These are phyloP conservation scores for Psittacula cyanocephala DNA, from an alignment of 2,113 vertebrate genomes.

Conservation along the genomic window DNA sequence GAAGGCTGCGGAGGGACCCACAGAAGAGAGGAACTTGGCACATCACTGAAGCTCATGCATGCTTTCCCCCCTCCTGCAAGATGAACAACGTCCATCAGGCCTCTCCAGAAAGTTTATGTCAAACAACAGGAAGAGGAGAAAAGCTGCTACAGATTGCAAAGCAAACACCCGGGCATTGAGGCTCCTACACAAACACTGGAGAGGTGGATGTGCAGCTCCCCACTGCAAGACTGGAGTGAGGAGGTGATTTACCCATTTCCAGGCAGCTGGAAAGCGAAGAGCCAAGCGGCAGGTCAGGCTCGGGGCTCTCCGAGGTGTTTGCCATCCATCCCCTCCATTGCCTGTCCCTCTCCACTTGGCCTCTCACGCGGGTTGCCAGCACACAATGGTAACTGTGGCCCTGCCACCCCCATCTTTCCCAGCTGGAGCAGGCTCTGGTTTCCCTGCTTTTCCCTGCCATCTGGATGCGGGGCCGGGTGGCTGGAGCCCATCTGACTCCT, in stretches of 20 bases:
- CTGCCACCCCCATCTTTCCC: rapidly evolving
- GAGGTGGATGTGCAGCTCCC: neutral
- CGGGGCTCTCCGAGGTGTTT: neutral
- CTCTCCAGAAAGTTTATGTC: neutral
- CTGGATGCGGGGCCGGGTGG: neutral
- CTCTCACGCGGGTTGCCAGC: rapidly evolving
- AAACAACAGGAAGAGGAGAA: neutral
- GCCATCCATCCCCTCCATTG: rapidly evolving
- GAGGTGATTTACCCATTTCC: neutral
- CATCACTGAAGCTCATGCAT: rapidly evolving
- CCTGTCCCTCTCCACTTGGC: neutral
- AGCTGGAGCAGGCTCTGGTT: neutral
- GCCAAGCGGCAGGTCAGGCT: neutral
- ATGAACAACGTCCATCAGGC: rapidly evolving
- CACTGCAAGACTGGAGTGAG: neutral
- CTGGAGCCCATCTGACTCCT: constrained; percentile 18
- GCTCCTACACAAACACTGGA: neutral
- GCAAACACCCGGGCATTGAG: rapidly evolving
- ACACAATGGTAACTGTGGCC: neutral
- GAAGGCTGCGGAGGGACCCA: neutral
- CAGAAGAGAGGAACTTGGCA: neutral
- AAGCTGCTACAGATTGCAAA: neutral
- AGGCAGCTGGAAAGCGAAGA: neutral
- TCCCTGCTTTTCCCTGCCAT: neutral
- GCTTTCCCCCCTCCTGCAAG: neutral